Conservation (phyloP, 2,888 invertebrate species). For the Drosophila lacicola region DNA sequence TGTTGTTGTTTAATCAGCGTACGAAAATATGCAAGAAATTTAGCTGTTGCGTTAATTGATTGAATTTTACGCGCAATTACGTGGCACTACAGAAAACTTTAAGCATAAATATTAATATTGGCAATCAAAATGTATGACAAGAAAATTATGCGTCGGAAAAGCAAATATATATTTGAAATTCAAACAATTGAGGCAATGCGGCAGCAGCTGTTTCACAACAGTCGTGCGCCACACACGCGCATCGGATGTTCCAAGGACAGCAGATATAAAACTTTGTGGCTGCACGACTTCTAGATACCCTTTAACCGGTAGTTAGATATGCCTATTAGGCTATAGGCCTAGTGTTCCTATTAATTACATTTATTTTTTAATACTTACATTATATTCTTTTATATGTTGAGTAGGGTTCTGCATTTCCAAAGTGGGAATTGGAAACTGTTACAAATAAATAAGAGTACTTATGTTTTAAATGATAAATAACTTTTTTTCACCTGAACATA, state of each 20-base stretch:
- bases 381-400: too few relatives aligned
- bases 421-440: too few relatives aligned
- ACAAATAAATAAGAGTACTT: too few relatives aligned
- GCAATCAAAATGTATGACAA: slow-evolving; percentile 76
- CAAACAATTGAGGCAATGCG: slow-evolving; percentile 33
- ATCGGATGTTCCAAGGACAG: slow-evolving; percentile 33
- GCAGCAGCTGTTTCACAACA: slow-evolving; percentile 15
- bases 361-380: too few relatives aligned
- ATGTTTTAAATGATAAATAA: too few relatives aligned
- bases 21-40: slow-evolving; percentile 38
- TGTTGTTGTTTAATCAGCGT: slow-evolving; percentile 49
- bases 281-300: slow-evolving; percentile 8
- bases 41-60: slow-evolving; percentile 62
- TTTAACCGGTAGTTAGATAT: not conserved
- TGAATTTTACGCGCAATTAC: slow-evolving; percentile 56
- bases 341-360: too few relatives aligned
- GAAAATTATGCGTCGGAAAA: slow-evolving; percentile 64
- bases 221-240: slow-evolving; percentile 10
- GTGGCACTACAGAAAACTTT: slow-evolving; percentile 41
- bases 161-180: slow-evolving; percentile 59
- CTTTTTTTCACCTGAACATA: not conserved
- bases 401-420: accelerated
- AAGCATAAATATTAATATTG: slow-evolving; percentile 68
- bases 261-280: too few relatives aligned
- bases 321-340: too few relatives aligned